Evolutionary conservation across 2,888 invertebrate species (phyloP).

Genomic region (Thereva unica): DNA sequence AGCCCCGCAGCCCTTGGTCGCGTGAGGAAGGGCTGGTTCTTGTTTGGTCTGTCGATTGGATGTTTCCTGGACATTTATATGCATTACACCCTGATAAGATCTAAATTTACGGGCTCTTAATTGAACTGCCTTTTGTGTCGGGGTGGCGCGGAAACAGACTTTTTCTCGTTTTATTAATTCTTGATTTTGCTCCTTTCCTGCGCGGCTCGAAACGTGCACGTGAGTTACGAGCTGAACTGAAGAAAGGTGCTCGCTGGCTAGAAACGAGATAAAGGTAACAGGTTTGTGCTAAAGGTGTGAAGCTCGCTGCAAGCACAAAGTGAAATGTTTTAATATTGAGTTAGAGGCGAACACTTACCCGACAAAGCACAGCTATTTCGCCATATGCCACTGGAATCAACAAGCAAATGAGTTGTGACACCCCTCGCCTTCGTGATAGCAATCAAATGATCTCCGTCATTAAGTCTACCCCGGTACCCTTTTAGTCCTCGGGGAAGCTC

Average conservation of each 20-base stretch:
- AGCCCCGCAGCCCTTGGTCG: constrained; percentile 44
- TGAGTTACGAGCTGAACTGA: too few species aligned
- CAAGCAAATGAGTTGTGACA: constrained; percentile 25
- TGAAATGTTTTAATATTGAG: too few species aligned
- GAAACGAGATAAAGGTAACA: too few species aligned
- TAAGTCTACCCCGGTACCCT: constrained; percentile 42
- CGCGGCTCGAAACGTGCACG: too few species aligned
- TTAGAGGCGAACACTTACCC: too few species aligned
- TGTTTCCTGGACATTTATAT: constrained; percentile 36
- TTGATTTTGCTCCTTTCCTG: constrained; percentile 11
- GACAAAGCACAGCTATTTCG: background rate
- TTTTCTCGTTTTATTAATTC: constrained; percentile 34
- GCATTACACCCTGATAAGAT: constrained; percentile 38
- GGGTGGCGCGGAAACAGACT: constrained; percentile 32
- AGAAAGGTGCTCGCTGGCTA: too few species aligned
- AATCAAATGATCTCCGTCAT: constrained; percentile 54
- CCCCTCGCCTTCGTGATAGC: constrained; percentile 51
- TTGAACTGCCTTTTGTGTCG: constrained; percentile 29
- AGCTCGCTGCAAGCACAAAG: too few species aligned
- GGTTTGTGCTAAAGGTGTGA: too few species aligned
- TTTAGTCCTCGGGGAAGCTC: constrained; percentile 37
- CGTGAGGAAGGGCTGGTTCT: background rate
- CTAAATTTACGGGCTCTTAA: constrained; percentile 36
- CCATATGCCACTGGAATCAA: background rate
- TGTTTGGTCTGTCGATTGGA: constrained; percentile 37